Percentiles rank a stretch among this genome's conserved stretches.
These are phyloP conservation scores for Limnothrissa miodon DNA, from an alignment of 2,113 vertebrate species.

Conservation along the genomic window DNA sequence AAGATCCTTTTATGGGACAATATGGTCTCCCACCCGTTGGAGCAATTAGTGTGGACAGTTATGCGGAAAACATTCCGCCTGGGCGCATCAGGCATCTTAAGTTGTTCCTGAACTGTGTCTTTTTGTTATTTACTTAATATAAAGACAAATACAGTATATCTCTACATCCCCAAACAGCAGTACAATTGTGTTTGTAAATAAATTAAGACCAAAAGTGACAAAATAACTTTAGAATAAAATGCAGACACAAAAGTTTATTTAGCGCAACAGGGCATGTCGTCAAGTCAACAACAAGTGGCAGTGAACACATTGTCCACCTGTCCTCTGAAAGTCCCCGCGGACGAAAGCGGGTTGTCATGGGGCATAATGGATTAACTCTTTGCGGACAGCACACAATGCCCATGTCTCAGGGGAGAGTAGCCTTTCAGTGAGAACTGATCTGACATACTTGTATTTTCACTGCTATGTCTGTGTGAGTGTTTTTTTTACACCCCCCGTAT, in stretches of 20 bases:
- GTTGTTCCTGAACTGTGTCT: background rate
- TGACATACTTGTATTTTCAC: background rate
- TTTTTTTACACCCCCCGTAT: background rate
- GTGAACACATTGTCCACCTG: conserved; percentile 13
- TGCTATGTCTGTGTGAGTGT: background rate
- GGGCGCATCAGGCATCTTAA: background rate
- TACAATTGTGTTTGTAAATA: background rate
- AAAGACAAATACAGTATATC: background rate
- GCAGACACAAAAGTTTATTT: background rate
- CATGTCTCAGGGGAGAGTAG: background rate
- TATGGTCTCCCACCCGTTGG: background rate
- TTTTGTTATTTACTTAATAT: background rate
- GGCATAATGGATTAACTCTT: conserved; percentile 16
- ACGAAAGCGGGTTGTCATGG: background rate
- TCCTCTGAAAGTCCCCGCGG: background rate
- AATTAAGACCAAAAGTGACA: background rate
- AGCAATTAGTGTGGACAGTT: background rate
- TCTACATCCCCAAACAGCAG: background rate
- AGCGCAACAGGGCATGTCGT: background rate
- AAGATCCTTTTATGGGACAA: background rate
- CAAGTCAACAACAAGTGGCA: background rate
- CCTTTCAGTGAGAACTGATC: background rate
- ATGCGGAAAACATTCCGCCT: background rate
- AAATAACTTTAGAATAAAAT: background rate
- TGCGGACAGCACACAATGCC: background rate